Base-by-base conservation (phyloP, 2,888 invertebrate species). In the Nemurella pictetii region DNA sequence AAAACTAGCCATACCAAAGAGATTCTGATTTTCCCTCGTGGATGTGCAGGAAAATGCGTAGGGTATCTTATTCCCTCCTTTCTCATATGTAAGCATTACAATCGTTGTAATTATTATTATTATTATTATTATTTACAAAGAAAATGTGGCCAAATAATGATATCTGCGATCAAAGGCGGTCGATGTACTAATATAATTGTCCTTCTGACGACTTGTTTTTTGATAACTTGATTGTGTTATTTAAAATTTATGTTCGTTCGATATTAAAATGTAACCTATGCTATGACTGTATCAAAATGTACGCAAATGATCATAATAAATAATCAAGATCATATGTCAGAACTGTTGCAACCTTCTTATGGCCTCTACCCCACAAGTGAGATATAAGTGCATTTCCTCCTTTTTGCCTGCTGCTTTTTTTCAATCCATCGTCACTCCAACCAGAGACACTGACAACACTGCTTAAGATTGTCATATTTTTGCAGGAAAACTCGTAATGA, bases 1-100 rank as follows among this genome's bases (percentile, higher is more conserved):
- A 30, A n/a, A n/a, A 30, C 28, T 78, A 78, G 78, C 29, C 78
- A 78, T 78, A 78, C 78, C 78, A 78, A 78, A 78, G 78, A 78
- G 28, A 27, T 77, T 12, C 3, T 7, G 55, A 55, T 55, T 55
- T 55, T 55, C 55, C 15, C 55, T 55, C 20, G 55, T 55, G 55
- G 55, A 12, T 55, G 55, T 12, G 1, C 3, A 12, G 20, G 12
- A 55, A 55, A 55, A 3, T 55, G 20, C 55, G 55, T 55, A 7
- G 55, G 55, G 2, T 20, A 55, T 55, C 55, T 55, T 12, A 55
- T 55, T 55, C 55, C 55, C 55, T 55, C 55, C 28, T 75, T 26
- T 75, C 75, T 75, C 75, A 28, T 28, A 75, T 75, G 75, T 75
- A 25, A 27, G 75, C 75, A n/a, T 25, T 20, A 7, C 9, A 3